Evolutionary conservation across 1,140 invertebrate species (phyloP).

Genomic region (Adoxophyes honmai): DNA sequence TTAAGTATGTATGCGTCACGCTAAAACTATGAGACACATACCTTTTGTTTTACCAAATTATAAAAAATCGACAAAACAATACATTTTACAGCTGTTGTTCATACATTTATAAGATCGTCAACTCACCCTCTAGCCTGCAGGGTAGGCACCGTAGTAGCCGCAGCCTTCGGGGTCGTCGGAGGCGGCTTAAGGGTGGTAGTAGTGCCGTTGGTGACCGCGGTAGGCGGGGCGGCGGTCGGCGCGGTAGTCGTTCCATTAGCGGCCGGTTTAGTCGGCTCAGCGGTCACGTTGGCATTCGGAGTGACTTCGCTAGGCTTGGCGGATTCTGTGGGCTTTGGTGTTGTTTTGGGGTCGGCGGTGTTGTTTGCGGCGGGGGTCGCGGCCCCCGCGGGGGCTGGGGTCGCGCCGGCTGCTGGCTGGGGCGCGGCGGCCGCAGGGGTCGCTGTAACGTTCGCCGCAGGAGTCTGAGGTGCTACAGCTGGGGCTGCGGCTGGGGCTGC

Average conservation of each 20-base stretch:
- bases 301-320: background rate
- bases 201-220: background rate
- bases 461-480: background rate
- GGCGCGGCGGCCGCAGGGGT: background rate
- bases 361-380: background rate
- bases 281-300: background rate
- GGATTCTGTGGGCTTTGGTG: background rate
- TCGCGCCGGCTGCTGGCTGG: background rate
- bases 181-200: background rate
- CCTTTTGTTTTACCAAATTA: too few relatives aligned
- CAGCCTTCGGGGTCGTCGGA: background rate
- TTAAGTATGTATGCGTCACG: too few relatives aligned
- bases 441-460: background rate
- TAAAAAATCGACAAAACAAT: too few relatives aligned
- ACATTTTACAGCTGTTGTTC: too few relatives aligned
- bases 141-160: constrained; percentile 14
- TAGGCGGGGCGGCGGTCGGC: background rate
- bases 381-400: background rate
- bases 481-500: background rate
- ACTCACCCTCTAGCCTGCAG: constrained; percentile 47
- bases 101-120: too few relatives aligned
- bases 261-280: background rate
- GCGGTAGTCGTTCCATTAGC: background rate
- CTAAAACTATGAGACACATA: too few relatives aligned
- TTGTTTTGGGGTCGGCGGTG: background rate